Evolutionary conservation across 2,797 vertebrate genomes (phyloP).

Genomic region (Sphenodon punctatus): DNA sequence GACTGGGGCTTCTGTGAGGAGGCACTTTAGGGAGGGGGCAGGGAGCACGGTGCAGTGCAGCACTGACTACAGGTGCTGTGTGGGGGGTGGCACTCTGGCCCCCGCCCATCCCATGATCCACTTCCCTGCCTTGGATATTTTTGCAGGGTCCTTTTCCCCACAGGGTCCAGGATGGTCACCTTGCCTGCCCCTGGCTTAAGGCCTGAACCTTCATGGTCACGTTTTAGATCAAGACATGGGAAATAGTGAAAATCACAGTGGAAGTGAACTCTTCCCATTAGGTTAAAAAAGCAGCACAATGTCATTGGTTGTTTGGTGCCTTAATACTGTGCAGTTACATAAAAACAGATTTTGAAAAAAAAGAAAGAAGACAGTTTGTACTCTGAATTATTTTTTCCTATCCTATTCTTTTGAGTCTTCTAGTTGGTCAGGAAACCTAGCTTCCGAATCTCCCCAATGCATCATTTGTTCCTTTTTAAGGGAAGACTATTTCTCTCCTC

Average conservation of each 20-base stretch:
- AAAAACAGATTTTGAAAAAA: neutral
- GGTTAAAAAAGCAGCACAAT: neutral
- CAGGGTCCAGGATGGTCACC: too few species aligned
- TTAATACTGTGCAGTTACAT: neutral
- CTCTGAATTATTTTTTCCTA: neutral
- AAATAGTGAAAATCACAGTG: neutral
- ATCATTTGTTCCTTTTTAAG: neutral
- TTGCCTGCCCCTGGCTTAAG: too few species aligned
- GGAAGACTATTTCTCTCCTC: neutral
- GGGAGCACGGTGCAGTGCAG: too few species aligned
- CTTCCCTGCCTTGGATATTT: too few species aligned
- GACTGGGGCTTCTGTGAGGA: too few species aligned
- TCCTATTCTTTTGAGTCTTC: neutral
- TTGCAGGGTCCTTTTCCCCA: too few species aligned
- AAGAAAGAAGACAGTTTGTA: neutral
- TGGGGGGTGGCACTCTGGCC: too few species aligned
- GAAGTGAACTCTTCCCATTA: neutral
- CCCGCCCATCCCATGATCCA: too few species aligned
- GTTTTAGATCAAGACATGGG: neutral
- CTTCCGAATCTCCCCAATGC: conserved; percentile 21
- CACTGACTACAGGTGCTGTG: too few species aligned
- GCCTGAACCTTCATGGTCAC: too few species aligned
- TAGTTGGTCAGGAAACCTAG: neutral
- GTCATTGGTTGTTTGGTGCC: neutral
- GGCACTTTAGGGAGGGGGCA: too few species aligned